phyloP scores from a whole-genome alignment of 2,113 vertebrate genomes.

The Riparia riparia region DNA sequence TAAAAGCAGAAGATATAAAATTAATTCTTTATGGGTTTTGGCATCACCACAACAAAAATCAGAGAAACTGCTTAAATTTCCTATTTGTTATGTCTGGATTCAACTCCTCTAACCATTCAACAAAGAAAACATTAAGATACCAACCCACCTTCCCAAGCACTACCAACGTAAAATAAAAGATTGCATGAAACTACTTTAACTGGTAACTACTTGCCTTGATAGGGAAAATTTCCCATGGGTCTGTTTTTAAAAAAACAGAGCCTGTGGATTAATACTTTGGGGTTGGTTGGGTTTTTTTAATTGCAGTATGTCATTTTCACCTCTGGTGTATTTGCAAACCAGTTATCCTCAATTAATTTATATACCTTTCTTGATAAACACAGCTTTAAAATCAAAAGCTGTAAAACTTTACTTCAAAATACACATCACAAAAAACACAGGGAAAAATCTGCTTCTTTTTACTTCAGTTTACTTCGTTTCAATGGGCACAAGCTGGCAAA shows the following conservation, averaged over 20 bases:
- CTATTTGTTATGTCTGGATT: neutral
- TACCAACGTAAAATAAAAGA: neutral
- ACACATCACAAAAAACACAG: neutral
- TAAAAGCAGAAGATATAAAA: neutral
- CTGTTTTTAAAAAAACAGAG: neutral
- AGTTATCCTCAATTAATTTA: neutral
- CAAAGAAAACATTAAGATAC: neutral
- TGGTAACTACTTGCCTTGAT: neutral
- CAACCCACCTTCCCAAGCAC: neutral
- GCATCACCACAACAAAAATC: neutral
- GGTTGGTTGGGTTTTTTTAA: neutral
- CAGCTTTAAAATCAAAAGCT: conserved; percentile 6
- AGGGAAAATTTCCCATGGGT: neutral
- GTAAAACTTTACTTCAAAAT: neutral
- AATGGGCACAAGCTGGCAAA: neutral
- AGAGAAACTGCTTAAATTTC: neutral
- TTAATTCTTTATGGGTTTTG: neutral
- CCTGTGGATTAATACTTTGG: neutral
- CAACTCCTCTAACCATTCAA: neutral
- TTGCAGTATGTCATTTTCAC: neutral
- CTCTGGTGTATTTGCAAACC: neutral
- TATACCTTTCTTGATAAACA: neutral
- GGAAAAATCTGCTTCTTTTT: neutral
- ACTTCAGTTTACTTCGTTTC: neutral
- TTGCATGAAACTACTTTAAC: neutral